Evolutionary conservation across 2,888 invertebrate species (phyloP).

Genomic region (Bugulina stolonifera): DNA sequence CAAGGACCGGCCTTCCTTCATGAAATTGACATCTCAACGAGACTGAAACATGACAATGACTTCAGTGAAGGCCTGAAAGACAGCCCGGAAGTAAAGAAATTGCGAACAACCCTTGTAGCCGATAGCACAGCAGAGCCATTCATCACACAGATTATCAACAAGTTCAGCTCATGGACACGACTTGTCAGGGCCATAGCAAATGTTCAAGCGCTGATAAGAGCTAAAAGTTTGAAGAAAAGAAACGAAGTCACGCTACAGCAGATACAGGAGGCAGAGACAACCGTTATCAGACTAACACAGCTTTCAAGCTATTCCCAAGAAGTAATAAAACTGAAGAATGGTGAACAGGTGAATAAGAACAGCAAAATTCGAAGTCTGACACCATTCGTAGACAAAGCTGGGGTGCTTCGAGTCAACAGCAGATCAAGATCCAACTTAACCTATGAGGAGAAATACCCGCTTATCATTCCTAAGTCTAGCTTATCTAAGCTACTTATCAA

Average conservation of each 20-base stretch:
- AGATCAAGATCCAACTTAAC: neutral
- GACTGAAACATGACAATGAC: neutral
- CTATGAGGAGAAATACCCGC: neutral
- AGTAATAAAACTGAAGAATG: neutral
- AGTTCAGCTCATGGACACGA: neutral
- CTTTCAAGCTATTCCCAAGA: neutral
- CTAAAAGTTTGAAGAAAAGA: neutral
- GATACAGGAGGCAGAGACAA: neutral
- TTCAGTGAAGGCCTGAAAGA: neutral
- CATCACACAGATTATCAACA: neutral
- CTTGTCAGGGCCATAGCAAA: neutral
- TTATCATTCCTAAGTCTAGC: neutral
- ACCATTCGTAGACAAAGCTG: neutral
- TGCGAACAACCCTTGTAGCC: neutral
- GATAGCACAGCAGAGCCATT: conserved; percentile 1
- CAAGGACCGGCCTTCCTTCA: conserved; percentile 10
- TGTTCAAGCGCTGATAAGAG: neutral
- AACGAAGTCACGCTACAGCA: neutral
- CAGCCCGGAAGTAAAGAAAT: conserved; percentile 3
- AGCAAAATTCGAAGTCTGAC: neutral
- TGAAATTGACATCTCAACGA: neutral
- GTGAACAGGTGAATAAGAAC: neutral
- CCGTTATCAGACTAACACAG: neutral
- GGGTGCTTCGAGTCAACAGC: neutral
- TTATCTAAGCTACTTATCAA: neutral